Evolutionary conservation across 2,113 vertebrate genomes (phyloP), one percentile per base, ranked within the genome.

Genomic region (Urocitellus parryii): DNA sequence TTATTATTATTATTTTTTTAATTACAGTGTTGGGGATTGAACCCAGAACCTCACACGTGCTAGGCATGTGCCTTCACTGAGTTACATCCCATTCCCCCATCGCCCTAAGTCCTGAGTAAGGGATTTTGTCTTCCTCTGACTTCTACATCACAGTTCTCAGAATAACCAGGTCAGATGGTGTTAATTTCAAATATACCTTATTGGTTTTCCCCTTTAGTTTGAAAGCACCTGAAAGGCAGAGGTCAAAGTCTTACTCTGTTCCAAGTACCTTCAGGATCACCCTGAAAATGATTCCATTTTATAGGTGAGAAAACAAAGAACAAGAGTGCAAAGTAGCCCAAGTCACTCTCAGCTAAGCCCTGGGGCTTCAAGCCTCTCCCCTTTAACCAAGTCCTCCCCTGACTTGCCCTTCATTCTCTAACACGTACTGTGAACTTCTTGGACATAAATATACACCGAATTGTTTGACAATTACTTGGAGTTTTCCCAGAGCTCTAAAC

Each of bases 331-430:
- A 56, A 81, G 9, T 68, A 22, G 29, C 3, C 29, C 27, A 63
- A 53, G 80, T 25, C 42, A 53, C 39, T 74, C 10, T 74, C 10
- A 32, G 70, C 84, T 78, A 22, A n/a, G 79, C 20, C 18, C 20
- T n/a, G 34, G 67, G 42, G 74, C 37, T 67, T 56, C 84, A 39
- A 80, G 68, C 18, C 22, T 7, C 18, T 11, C 14, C 51, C 17
- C 1, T 42, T 7, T 27, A 16, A 17, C 7, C 4, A 0, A 0
- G 0, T 8, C 13, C 2, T 24, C 1, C 1, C 4, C 32, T 39
- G 18, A 5, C 76, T 48, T 65, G 13, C 85, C 22, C 12, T 56
- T 90, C 48, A 25, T 74, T 89, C 67, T 86, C 74, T 76, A 58
- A 22, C 8, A 18, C 0, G 0, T 45, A 2, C 88, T 63, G 6